Evolutionary conservation across 1,140 invertebrate species (phyloP).

Genomic region (Ladona fulva): DNA sequence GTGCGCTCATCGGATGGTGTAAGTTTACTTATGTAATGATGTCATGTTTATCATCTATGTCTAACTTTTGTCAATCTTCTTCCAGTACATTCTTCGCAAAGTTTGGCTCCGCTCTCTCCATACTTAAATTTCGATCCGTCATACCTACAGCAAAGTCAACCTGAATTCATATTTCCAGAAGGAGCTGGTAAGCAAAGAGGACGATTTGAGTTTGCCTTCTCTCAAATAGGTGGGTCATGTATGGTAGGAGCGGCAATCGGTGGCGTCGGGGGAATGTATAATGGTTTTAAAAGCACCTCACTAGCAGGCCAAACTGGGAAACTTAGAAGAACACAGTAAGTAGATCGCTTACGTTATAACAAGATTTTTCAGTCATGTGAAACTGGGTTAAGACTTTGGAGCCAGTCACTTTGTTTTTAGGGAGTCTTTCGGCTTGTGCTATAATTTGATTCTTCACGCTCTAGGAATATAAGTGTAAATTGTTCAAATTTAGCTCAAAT

Average conservation of each 20-base stretch:
- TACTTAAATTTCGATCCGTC: slow-evolving; percentile 88
- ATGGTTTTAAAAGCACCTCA: slow-evolving; percentile 73
- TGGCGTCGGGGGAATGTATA: slow-evolving; percentile 75
- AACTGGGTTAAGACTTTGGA: too few species aligned
- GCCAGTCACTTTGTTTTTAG: too few species aligned
- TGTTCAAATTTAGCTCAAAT: too few species aligned
- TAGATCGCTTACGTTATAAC: neutral
- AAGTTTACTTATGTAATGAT: too few species aligned
- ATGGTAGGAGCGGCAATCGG: slow-evolving; percentile 76
- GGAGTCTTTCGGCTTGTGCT: too few species aligned
- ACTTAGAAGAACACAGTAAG: slow-evolving; percentile 78
- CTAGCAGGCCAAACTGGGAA: slow-evolving; percentile 76
- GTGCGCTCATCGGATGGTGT: too few species aligned
- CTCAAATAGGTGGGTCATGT: slow-evolving; percentile 82
- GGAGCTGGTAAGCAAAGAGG: slow-evolving; percentile 70
- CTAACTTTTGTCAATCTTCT: too few species aligned
- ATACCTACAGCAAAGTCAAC: slow-evolving; percentile 68
- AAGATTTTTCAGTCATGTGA: too few species aligned
- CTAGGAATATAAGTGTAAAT: too few species aligned
- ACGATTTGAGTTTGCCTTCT: slow-evolving; percentile 81
- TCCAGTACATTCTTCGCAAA: neutral
- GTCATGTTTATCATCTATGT: too few species aligned
- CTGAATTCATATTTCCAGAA: slow-evolving; percentile 90
- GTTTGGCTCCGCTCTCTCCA: slow-evolving; percentile 55
- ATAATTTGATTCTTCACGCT: too few species aligned